A percentile compares a stretch with the other conserved stretches of the same genome.
Conservation (phyloP, 2,113 vertebrate genomes). For the Empidonax traillii region DNA sequence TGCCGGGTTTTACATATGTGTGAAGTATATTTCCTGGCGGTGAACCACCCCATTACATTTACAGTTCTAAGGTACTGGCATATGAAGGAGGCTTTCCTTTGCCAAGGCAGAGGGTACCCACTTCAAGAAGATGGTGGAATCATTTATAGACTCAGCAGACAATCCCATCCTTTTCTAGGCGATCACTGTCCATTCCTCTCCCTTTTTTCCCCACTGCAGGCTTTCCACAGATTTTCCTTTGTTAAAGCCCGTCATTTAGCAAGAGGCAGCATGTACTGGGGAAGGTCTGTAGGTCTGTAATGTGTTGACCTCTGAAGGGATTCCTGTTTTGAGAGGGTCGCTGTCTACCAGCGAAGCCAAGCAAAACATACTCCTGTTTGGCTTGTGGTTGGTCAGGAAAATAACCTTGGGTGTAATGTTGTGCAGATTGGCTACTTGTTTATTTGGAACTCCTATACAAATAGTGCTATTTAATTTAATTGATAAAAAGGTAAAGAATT, state of each 20-base stretch:
- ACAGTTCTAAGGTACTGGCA: not conserved
- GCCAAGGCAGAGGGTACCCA: not conserved
- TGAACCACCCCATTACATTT: not conserved
- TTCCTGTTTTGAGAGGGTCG: not conserved
- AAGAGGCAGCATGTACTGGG: not conserved
- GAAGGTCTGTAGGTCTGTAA: not conserved
- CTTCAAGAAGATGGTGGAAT: not conserved
- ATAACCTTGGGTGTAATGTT: not conserved
- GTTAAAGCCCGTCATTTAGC: not conserved
- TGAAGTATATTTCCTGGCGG: not conserved
- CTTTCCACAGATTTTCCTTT: not conserved
- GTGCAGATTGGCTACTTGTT: not conserved
- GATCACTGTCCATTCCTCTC: not conserved
- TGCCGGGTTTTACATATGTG: not conserved
- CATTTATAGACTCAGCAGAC: not conserved
- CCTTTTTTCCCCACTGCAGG: not conserved
- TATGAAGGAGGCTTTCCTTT: not conserved
- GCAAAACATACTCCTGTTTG: not conserved
- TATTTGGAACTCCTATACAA: not conserved
- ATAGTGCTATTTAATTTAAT: not conserved
- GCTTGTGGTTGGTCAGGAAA: not conserved
- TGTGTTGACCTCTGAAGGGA: not conserved
- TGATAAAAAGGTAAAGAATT: not conserved
- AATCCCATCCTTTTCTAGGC: not conserved
- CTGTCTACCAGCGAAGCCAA: not conserved